Conservation (phyloP, 2,113 vertebrate species). For the Syngnathoides biaculeatus region DNA sequence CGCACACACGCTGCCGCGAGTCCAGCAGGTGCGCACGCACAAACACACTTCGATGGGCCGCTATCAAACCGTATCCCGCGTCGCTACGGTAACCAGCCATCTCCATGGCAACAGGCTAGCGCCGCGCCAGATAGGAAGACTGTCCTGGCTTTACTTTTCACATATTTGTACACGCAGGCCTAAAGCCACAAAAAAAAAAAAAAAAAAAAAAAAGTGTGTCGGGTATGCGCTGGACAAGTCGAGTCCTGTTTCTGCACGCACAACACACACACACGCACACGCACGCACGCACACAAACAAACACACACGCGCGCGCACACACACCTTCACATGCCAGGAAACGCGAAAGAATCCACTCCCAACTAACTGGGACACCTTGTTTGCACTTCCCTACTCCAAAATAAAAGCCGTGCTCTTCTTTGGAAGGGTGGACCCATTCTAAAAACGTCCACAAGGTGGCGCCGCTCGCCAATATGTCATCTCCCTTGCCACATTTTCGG, state of each 20-base stretch:
- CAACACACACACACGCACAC: conserved; percentile 18
- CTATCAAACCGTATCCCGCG: conserved; percentile 42
- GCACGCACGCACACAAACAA: background rate
- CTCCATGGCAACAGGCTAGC: conserved; percentile 71
- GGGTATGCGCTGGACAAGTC: conserved; percentile 46
- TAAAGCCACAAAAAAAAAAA: background rate
- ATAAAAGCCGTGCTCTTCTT: conserved; percentile 38
- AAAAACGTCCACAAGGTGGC: background rate
- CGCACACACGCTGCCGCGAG: conserved; percentile 28
- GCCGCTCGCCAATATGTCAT: background rate
- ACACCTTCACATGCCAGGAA: conserved; percentile 35
- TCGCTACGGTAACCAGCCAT: conserved; percentile 77
- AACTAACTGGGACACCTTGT: background rate
- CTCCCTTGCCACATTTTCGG: background rate
- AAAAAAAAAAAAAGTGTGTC: conserved; percentile 7
- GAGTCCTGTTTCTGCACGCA: conserved; percentile 27
- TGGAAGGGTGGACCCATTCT: background rate
- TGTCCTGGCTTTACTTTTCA: conserved; percentile 51
- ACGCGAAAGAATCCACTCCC: background rate
- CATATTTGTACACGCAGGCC: conserved; percentile 1
- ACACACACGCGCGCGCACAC: conserved; percentile 7
- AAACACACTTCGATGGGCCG: conserved; percentile 14
- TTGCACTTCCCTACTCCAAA: conserved; percentile 32
- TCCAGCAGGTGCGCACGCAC: conserved; percentile 24
- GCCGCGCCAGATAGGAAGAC: conserved; percentile 53